phyloP scores from a whole-genome alignment of 1,140 invertebrate species.

The Drosophila ercepeae region DNA sequence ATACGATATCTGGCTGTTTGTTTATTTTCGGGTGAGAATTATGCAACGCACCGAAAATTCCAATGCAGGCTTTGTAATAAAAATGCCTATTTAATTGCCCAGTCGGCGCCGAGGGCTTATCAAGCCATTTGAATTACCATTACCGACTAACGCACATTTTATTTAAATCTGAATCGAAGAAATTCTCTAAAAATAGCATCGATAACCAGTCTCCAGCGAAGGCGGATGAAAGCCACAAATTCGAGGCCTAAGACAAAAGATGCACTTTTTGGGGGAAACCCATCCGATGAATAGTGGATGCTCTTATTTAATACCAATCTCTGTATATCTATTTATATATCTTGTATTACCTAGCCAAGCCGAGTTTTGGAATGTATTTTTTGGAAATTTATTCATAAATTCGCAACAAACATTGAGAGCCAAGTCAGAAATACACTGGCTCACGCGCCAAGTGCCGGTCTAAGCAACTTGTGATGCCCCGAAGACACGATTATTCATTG shows the following conservation, averaged over 20 bases:
- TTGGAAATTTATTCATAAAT: background rate
- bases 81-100: constrained; percentile 70
- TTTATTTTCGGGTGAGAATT: constrained; percentile 51
- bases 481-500: constrained; percentile 56
- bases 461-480: constrained; percentile 37
- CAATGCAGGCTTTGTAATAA: constrained; percentile 58
- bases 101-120: constrained; percentile 66
- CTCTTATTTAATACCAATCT: too few species aligned
- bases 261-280: constrained; percentile 2
- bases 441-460: constrained; percentile 46
- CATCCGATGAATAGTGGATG: constrained; percentile 1
- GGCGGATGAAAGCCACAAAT: constrained; percentile 37
- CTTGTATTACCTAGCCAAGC: background rate
- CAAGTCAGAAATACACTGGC: constrained; percentile 32
- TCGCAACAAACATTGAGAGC: background rate
- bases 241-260: constrained; percentile 39
- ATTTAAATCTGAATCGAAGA: constrained; percentile 64
- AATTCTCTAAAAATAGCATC: constrained; percentile 75
- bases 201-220: constrained; percentile 21
- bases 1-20: constrained; percentile 12
- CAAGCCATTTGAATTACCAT: constrained; percentile 51
- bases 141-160: constrained; percentile 62
- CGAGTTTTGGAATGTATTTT: background rate
- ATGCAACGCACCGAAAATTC: constrained; percentile 66
- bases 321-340: background rate